A percentile compares a stretch with the other conserved stretches of the same genome.
Evolutionary conservation across 35 echinoderm and acorn worm genomes (phyloP).

Genomic region (Strongylocentrotus purpuratus): DNA sequence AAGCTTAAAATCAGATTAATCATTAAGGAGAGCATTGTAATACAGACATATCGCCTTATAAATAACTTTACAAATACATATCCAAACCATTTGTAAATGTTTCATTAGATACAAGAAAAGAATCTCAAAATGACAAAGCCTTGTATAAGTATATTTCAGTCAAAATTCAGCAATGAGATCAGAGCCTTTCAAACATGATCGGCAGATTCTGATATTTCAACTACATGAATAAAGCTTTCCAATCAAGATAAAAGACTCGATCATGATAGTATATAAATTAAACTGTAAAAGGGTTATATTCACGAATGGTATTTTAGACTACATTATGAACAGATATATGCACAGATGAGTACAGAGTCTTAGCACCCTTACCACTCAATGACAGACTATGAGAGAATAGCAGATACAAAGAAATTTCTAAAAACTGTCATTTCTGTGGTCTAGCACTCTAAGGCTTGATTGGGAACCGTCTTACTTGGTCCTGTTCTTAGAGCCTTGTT

Average conservation of each 20-base stretch:
- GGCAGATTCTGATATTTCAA: background rate
- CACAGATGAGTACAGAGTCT: background rate
- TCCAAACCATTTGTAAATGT: too few relatives aligned
- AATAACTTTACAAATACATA: too few relatives aligned
- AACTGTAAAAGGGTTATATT: background rate
- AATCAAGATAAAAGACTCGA: background rate
- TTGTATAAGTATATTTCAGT: background rate
- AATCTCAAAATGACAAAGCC: background rate
- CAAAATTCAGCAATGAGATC: background rate
- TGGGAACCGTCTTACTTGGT: slow-evolving; percentile 24
- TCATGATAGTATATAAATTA: background rate
- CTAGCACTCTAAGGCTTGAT: background rate
- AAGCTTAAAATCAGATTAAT: too few relatives aligned
- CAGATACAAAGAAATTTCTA: background rate
- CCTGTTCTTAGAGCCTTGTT: slow-evolving; percentile 35
- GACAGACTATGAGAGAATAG: background rate
- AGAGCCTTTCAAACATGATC: background rate
- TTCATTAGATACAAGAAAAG: too few relatives aligned
- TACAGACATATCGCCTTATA: too few relatives aligned
- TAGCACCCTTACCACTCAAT: background rate
- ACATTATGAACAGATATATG: background rate
- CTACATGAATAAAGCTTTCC: background rate
- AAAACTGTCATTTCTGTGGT: background rate
- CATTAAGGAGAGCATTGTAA: too few relatives aligned
- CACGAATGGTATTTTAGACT: background rate